Conservation (phyloP, 2,113 vertebrate genomes). For the Chunga burmeisteri region DNA sequence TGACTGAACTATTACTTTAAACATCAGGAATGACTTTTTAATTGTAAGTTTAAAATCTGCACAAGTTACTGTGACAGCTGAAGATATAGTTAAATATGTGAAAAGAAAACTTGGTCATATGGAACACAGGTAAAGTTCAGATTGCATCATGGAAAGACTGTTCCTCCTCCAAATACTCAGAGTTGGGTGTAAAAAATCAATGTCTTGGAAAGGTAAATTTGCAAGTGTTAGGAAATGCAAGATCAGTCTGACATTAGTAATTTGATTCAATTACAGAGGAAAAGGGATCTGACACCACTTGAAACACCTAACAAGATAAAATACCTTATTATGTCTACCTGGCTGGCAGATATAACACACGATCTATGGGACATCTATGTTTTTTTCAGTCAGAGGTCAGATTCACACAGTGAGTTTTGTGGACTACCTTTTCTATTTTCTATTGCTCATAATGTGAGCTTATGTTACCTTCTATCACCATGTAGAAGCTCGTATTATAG, state of each 20-base stretch:
- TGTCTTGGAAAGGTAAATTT: neutral
- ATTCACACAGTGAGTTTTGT: neutral
- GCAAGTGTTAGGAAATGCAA: neutral
- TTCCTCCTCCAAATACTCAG: neutral
- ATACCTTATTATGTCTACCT: neutral
- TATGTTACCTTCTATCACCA: neutral
- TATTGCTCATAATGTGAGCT: neutral
- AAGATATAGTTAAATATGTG: neutral
- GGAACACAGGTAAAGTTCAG: neutral
- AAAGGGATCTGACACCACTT: neutral
- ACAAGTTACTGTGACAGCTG: neutral
- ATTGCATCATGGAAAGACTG: neutral
- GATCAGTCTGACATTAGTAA: neutral
- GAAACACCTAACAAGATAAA: neutral
- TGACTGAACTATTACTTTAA: neutral
- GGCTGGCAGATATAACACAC: neutral
- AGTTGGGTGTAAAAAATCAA: neutral
- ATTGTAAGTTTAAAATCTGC: neutral
- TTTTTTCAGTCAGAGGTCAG: neutral
- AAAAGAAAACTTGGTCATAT: neutral
- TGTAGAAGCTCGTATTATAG: neutral
- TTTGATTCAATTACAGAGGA: neutral
- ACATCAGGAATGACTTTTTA: neutral
- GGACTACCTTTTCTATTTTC: neutral
- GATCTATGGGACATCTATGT: neutral